Conservation (phyloP, 2,113 vertebrate genomes). For the Sardina pilchardus region DNA sequence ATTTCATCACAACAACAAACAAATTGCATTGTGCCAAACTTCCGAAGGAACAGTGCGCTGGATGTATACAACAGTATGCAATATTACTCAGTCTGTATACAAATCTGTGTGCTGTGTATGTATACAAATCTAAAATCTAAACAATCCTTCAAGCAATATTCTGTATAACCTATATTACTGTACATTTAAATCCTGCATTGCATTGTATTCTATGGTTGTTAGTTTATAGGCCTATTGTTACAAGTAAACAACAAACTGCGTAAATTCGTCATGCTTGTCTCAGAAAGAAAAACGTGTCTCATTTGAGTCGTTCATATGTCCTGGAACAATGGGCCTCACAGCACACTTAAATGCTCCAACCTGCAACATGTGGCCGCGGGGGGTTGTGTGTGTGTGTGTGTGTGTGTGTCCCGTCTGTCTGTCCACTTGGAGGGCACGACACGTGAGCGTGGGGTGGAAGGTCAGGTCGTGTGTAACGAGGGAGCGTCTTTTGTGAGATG, state of each 20-base stretch:
- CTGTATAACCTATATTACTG: background rate
- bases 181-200: background rate
- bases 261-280: background rate
- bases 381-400: no score
- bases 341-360: background rate
- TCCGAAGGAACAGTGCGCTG: background rate
- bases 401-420: no score
- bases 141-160: background rate
- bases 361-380: background rate
- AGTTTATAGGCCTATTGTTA: background rate
- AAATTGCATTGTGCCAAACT: background rate
- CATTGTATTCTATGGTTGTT: background rate
- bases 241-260: background rate
- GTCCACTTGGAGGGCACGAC: background rate
- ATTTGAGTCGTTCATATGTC: background rate
- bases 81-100: no score
- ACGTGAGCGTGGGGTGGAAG: background rate
- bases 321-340: background rate
- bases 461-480: background rate
- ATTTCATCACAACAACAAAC: background rate
- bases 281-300: background rate
- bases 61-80: background rate
- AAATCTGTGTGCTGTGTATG: no score
- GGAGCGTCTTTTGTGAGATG: background rate
- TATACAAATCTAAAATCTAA: no score